Evolutionary conservation across 2,797 vertebrate genomes (phyloP).

Genomic region (Premnoplex brunnescens): DNA sequence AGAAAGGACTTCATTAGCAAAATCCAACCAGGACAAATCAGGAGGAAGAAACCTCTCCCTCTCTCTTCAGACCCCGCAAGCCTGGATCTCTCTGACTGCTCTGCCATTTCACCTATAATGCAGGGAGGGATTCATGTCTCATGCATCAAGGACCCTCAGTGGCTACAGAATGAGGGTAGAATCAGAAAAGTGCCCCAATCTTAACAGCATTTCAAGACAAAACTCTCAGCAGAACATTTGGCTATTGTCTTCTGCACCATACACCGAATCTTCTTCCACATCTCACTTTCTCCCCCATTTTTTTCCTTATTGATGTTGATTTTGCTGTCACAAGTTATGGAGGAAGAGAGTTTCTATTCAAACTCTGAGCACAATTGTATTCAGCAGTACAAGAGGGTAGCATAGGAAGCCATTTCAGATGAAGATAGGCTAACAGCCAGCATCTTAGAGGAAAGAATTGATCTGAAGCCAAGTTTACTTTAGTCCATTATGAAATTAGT

Average conservation of each 20-base stretch:
- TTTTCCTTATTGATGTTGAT: not conserved
- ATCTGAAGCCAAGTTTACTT: constrained; percentile 17
- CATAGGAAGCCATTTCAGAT: not conserved
- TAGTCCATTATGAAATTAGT: not conserved
- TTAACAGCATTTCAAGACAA: not conserved
- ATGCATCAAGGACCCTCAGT: not conserved
- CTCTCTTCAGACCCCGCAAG: not conserved
- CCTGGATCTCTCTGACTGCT: not conserved
- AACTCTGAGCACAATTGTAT: not conserved
- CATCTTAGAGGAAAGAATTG: constrained; percentile 20
- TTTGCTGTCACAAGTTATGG: not conserved
- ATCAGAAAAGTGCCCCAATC: not conserved
- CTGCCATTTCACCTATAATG: not conserved
- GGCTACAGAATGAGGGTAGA: not conserved
- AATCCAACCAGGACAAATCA: not conserved
- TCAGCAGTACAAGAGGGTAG: not conserved
- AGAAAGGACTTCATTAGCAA: constrained; percentile 10
- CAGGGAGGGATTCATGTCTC: not conserved
- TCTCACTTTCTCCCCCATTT: not conserved
- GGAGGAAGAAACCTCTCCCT: not conserved
- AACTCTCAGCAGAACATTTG: not conserved
- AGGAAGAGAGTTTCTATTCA: not conserved
- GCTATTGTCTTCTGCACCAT: not conserved
- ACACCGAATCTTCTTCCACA: not conserved
- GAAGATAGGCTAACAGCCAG: constrained; percentile 39